A percentile compares a stretch with the other conserved stretches of the same genome.
These are phyloP conservation scores for Glaucopsyche alexis DNA, from an alignment of 2,888 invertebrate species.

Conservation along the genomic window DNA sequence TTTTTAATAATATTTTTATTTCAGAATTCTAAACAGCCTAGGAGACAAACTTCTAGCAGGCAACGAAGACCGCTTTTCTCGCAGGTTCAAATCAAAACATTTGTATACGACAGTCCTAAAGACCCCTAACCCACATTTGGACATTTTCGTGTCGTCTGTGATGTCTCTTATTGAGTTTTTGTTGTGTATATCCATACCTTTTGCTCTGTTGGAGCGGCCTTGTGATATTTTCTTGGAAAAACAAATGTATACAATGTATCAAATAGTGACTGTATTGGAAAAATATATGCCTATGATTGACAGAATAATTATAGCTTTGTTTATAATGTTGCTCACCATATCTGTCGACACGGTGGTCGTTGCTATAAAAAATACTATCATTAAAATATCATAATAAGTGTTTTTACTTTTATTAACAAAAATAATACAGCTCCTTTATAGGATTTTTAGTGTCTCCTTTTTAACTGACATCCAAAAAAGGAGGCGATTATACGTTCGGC, in stretches of 20 bases:
- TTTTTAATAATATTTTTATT: not conserved
- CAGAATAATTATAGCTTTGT: conserved; percentile 46
- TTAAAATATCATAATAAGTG: conserved; percentile 39
- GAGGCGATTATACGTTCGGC: too few relatives aligned
- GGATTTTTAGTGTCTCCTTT: too few relatives aligned
- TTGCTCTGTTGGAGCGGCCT: conserved; percentile 47
- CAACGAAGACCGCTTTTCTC: conserved; percentile 11
- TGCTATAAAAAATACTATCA: conserved; percentile 50
- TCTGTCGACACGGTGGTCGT: conserved; percentile 45
- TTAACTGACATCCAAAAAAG: too few relatives aligned
- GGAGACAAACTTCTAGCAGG: conserved; percentile 9
- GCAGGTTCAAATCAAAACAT: conserved; percentile 20
- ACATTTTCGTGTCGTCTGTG: conserved; percentile 48
- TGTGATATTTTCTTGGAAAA: conserved; percentile 46
- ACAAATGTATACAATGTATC: conserved; percentile 40
- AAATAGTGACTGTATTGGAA: conserved; percentile 42
- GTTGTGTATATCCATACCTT: conserved; percentile 52
- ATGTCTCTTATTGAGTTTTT: conserved; percentile 49
- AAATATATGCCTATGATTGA: conserved; percentile 47
- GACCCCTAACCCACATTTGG: conserved; percentile 23
- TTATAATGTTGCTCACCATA: conserved; percentile 45
- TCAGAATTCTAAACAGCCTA: conserved; percentile 10
- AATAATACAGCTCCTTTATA: not conserved
- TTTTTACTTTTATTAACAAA: not conserved
- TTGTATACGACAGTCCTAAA: not conserved